A percentile compares a stretch with the other conserved stretches of the same genome.
Conservation (phyloP, 2,113 vertebrate genomes). For the Phoenicopterus ruber region DNA sequence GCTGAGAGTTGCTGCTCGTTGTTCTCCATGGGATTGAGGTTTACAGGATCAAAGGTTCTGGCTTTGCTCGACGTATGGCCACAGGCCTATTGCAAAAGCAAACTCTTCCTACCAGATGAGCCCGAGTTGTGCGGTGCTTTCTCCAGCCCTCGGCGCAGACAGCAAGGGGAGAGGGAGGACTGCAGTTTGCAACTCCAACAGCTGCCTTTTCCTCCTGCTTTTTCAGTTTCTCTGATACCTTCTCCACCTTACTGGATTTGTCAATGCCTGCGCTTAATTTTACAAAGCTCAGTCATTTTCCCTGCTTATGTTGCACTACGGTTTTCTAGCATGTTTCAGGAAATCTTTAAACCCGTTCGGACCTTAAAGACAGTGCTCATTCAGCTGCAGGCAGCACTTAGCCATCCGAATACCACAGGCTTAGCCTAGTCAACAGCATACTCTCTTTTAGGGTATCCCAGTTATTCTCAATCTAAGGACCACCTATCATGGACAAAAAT, state of each 20-base stretch:
- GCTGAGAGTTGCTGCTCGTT: neutral
- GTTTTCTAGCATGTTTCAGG: neutral
- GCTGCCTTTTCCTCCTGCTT: neutral
- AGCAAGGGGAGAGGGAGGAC: neutral
- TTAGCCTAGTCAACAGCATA: neutral
- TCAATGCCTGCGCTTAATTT: neutral
- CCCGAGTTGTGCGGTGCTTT: neutral
- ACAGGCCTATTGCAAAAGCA: neutral
- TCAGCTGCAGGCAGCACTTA: neutral
- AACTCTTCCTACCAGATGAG: neutral
- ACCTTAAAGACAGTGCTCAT: neutral
- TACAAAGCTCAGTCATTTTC: neutral
- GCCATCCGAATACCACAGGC: neutral
- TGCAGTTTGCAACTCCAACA: neutral
- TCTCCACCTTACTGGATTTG: neutral
- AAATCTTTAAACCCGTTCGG: neutral
- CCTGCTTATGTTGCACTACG: neutral
- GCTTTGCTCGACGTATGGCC: neutral
- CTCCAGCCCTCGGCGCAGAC: neutral
- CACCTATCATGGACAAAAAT: neutral
- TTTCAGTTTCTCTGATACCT: neutral
- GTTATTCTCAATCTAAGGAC: neutral
- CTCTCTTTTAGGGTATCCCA: neutral
- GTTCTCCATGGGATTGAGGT: neutral
- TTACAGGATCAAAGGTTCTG: neutral